Percentiles rank a stretch among this genome's conserved stretches.
These are phyloP conservation scores for Halichoerus grypus DNA, from an alignment of 2,113 vertebrate genomes.

Conservation along the genomic window DNA sequence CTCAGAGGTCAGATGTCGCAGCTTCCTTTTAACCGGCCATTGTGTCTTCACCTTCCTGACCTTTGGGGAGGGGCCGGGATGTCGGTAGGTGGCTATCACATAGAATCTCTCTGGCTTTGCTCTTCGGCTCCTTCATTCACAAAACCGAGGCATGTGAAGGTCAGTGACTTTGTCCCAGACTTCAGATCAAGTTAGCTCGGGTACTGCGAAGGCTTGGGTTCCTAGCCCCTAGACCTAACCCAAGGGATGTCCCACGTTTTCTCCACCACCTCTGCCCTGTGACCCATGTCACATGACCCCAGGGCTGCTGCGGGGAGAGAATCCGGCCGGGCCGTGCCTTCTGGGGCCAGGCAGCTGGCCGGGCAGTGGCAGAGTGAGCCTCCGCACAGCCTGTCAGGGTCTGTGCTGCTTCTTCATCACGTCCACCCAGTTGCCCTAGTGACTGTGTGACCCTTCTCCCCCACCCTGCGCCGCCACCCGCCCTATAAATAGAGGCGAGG, in stretches of 20 bases:
- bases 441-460: conserved; percentile 79
- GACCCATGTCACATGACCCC: background rate
- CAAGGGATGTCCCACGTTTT: background rate
- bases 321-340: background rate
- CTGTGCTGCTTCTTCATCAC: conserved; percentile 49
- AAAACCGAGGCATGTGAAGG: background rate
- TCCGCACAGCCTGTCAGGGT: background rate
- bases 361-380: background rate
- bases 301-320: background rate
- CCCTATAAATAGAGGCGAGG: conserved; percentile 85
- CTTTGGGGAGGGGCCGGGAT: background rate
- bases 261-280: background rate
- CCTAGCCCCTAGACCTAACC: background rate
- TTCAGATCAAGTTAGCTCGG: background rate
- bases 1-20: background rate
- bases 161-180: background rate
- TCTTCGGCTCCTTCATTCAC: background rate
- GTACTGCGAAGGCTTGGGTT: background rate
- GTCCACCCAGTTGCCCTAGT: conserved; percentile 78
- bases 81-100: background rate
- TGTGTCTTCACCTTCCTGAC: background rate
- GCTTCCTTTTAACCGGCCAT: background rate
- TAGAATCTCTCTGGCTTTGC: background rate
- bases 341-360: background rate
- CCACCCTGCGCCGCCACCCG: background rate